Evolutionary conservation across 1,140 invertebrate species (phyloP).

Genomic region (Homarus americanus): DNA sequence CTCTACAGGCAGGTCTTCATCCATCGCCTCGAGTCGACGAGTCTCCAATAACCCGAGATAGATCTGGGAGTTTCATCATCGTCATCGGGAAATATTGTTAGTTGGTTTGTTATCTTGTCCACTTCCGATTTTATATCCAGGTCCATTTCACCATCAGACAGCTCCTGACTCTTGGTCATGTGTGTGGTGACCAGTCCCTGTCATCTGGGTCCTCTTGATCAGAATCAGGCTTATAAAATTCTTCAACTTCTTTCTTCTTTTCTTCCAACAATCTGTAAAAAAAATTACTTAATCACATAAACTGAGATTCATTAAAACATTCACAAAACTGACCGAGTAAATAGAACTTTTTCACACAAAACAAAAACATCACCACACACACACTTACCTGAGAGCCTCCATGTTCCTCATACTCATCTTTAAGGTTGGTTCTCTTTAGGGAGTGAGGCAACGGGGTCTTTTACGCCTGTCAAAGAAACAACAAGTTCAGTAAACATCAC

Average conservation of each 20-base stretch:
- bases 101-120: neutral
- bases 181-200: conserved; percentile 33
- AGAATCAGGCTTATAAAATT: conserved; percentile 82
- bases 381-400: conserved; percentile 57
- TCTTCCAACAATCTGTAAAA: conserved; percentile 77
- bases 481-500: neutral
- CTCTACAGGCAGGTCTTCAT: neutral
- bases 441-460: neutral
- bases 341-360: no score
- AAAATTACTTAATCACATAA: neutral
- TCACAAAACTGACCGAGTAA: no score
- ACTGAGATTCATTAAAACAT: no score
- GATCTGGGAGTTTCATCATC: conserved; percentile 35
- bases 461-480: conserved; percentile 38
- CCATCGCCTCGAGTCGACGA: neutral
- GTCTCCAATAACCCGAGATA: neutral
- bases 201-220: conserved; percentile 76
- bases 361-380: no score
- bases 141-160: neutral
- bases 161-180: neutral
- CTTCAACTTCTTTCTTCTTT: conserved; percentile 82
- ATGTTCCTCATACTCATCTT: conserved; percentile 66
- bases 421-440: conserved; percentile 16
- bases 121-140: neutral
- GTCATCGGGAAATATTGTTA: neutral